These are phyloP conservation scores for Leptopterna dolabrata DNA, from an alignment of 2,888 invertebrate genomes.

Conservation along the genomic window DNA sequence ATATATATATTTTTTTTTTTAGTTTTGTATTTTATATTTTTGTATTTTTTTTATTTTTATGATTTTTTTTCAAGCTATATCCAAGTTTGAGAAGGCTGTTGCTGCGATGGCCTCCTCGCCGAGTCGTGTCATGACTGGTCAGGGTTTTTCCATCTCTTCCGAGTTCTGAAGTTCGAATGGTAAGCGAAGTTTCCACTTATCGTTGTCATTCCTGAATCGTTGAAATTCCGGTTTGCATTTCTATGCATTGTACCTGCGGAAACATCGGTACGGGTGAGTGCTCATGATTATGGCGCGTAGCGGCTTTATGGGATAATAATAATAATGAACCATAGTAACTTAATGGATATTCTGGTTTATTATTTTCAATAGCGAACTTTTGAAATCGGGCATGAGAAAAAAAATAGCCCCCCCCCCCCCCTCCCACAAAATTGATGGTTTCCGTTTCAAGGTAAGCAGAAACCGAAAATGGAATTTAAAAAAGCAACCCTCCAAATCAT, in stretches of 20 bases:
- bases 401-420: no score
- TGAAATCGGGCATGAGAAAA: no score
- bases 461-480: no score
- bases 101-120: conserved; percentile 43
- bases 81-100: conserved; percentile 46
- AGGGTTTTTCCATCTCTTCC: conserved; percentile 52
- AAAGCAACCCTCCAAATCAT: no score
- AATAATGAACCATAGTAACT: not conserved
- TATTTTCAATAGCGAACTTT: no score
- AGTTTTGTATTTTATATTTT: not conserved
- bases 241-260: conserved; percentile 19
- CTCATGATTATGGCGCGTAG: not conserved
- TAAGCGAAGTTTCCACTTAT: conserved; percentile 55
- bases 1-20: not conserved
- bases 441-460: no score
- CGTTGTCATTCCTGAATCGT: conserved; percentile 54
- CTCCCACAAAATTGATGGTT: no score
- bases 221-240: conserved; percentile 48
- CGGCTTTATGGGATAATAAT: not conserved
- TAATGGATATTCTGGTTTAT: no score
- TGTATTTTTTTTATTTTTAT: not conserved
- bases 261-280: not conserved
- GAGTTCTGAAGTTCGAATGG: conserved; percentile 50
- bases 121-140: conserved; percentile 60
- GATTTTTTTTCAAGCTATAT: not conserved